Conservation (phyloP, 2,888 invertebrate genomes). For the Trichacis sp. region DNA sequence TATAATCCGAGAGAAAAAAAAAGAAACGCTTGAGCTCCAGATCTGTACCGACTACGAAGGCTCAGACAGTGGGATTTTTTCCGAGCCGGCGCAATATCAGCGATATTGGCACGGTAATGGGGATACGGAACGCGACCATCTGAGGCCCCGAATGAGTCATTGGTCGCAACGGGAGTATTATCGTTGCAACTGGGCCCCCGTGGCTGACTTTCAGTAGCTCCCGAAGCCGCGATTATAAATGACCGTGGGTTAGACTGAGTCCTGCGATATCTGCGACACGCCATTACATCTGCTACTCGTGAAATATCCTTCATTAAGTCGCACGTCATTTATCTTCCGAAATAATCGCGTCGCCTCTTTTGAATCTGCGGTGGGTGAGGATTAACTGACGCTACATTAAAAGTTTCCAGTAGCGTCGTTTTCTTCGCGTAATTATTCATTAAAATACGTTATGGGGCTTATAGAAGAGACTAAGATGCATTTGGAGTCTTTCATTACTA, state of each 20-base stretch:
- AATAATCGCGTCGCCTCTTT: slow-evolving; percentile 29
- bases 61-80: slow-evolving; percentile 29
- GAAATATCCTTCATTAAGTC: slow-evolving; percentile 41
- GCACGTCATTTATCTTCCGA: slow-evolving; percentile 29
- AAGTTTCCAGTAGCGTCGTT: no score
- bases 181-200: slow-evolving; percentile 54
- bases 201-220: slow-evolving; percentile 51
- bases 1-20: slow-evolving; percentile 19
- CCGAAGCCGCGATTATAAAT: slow-evolving; percentile 55
- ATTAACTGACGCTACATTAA: slow-evolving; percentile 8
- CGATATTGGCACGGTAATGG: slow-evolving; percentile 54
- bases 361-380: slow-evolving; percentile 5
- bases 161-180: slow-evolving; percentile 57
- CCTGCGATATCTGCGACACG: slow-evolving; percentile 43
- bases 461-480: no score
- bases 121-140: slow-evolving; percentile 57
- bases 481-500: no score
- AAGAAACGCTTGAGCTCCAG: slow-evolving; percentile 6
- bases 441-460: no score
- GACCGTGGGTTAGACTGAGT: slow-evolving; percentile 49
- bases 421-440: no score
- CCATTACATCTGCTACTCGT: slow-evolving; percentile 43
- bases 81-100: slow-evolving; percentile 44
- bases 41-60: slow-evolving; percentile 20
- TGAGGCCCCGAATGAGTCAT: slow-evolving; percentile 64